Conservation (phyloP, 1,140 invertebrate species). For the Laupala kohalensis region DNA sequence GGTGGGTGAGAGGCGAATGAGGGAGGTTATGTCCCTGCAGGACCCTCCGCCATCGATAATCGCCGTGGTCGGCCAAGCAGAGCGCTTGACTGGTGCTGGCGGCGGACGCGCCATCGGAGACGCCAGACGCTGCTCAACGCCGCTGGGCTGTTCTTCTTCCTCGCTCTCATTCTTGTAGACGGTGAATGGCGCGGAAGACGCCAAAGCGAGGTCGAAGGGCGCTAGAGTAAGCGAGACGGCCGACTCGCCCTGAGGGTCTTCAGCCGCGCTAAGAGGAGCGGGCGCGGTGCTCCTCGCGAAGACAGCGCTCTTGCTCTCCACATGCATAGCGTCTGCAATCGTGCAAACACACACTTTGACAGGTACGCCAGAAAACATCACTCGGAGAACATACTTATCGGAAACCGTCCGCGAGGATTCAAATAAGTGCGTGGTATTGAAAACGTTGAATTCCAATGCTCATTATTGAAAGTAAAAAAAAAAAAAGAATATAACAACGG, state of each 20-base stretch:
- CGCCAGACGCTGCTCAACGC: too few relatives aligned
- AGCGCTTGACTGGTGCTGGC: background rate
- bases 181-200: too few relatives aligned
- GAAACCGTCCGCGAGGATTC: too few relatives aligned
- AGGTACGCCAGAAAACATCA: too few relatives aligned
- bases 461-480: too few relatives aligned
- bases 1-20: slow-evolving; percentile 9
- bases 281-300: background rate
- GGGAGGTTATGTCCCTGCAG: slow-evolving; percentile 2
- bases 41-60: background rate
- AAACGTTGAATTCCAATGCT: too few relatives aligned
- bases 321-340: background rate
- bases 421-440: too few relatives aligned
- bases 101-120: too few relatives aligned
- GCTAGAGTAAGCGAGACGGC: background rate
- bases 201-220: background rate
- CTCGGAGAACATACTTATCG: too few relatives aligned
- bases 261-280: background rate
- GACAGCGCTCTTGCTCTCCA: background rate
- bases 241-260: too few relatives aligned
- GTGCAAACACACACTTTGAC: too few relatives aligned
- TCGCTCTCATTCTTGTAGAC: background rate
- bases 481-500: too few relatives aligned
- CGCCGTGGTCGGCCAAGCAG: background rate
- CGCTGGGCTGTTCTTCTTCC: background rate